Percentiles rank a stretch among this genome's conserved stretches.
These are phyloP conservation scores for Plebejus melissa DNA, from an alignment of 2,888 invertebrate genomes.

Conservation along the genomic window DNA sequence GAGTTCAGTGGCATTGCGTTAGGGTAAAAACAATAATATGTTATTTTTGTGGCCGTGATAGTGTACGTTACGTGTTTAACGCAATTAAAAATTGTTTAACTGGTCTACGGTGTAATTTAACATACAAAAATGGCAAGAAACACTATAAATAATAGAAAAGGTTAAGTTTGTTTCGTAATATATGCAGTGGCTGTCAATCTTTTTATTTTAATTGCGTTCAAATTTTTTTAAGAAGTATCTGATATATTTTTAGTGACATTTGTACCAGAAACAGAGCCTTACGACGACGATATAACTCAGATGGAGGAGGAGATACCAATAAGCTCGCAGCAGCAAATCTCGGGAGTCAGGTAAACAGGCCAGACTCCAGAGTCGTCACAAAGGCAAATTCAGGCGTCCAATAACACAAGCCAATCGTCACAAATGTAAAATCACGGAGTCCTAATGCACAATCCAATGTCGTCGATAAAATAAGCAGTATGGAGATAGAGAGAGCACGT, in stretches of 20 bases:
- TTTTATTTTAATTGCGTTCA: conserved; percentile 24
- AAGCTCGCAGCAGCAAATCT: conserved; percentile 3
- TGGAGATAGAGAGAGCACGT: conserved; percentile 26
- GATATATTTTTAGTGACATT: conserved; percentile 21
- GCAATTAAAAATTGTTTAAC: conserved; percentile 32
- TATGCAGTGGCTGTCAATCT: conserved; percentile 32
- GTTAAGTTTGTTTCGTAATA: conserved; percentile 34
- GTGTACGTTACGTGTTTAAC: conserved; percentile 33
- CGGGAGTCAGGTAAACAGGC: conserved; percentile 18
- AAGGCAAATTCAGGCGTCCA: conserved; percentile 24
- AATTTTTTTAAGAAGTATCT: conserved; percentile 20
- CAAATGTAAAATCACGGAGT: conserved; percentile 28
- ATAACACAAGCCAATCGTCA: conserved; percentile 29
- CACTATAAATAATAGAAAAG: conserved; percentile 33
- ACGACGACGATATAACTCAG: conserved; percentile 31
- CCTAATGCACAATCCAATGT: conserved; percentile 25
- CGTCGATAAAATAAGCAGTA: conserved; percentile 26
- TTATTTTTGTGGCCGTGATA: conserved; percentile 31
- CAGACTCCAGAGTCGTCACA: conserved; percentile 22
- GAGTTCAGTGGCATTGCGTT: conserved; percentile 18
- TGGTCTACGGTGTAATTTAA: conserved; percentile 32
- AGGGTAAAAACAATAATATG: conserved; percentile 25
- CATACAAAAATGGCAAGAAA: conserved; percentile 34
- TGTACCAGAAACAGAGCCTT: conserved; percentile 23
- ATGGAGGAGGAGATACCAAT: conserved; percentile 28